A percentile compares a stretch with the other conserved stretches of the same genome.
phyloP scores from a whole-genome alignment of 2,888 invertebrate genomes.

The Icerya purchasi region DNA sequence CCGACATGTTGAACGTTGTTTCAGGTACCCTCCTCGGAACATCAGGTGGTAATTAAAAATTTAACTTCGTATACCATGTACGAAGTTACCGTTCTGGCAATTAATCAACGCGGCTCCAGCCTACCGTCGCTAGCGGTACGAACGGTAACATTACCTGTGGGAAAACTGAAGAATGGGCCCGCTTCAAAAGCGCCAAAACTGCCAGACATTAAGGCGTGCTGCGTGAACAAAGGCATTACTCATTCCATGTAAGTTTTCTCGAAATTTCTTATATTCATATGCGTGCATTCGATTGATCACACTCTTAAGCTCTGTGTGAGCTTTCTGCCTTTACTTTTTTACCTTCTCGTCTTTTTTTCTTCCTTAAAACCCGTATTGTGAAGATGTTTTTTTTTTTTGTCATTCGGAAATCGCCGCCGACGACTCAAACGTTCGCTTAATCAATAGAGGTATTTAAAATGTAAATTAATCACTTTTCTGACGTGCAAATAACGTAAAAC shows the following conservation, averaged over 20 bases:
- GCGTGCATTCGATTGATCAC: too few species aligned
- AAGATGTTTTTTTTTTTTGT: too few species aligned
- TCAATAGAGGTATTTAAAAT: too few species aligned
- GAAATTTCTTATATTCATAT: too few species aligned
- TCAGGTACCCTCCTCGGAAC: conserved; percentile 19
- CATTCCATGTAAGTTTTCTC: conserved; percentile 39
- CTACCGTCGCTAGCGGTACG: conserved; percentile 51
- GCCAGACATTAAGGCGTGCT: conserved; percentile 55
- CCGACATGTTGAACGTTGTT: conserved; percentile 1
- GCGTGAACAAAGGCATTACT: conserved; percentile 44
- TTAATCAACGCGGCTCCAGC: conserved; percentile 52
- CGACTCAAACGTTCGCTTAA: too few species aligned
- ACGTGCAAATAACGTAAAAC: too few species aligned
- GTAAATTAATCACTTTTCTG: too few species aligned
- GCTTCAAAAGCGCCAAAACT: conserved; percentile 36
- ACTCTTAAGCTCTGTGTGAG: too few species aligned
- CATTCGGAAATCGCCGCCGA: too few species aligned
- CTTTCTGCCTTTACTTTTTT: too few species aligned
- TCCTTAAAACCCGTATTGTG: too few species aligned
- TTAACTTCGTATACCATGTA: conserved; percentile 63
- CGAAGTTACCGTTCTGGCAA: conserved; percentile 48
- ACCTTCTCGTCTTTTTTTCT: too few species aligned
- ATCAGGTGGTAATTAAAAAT: conserved; percentile 31
- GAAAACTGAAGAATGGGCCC: conserved; percentile 33
- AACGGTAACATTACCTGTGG: conserved; percentile 45